These are phyloP conservation scores for Suncus etruscus DNA, from an alignment of 2,113 vertebrate species.

Conservation along the genomic window DNA sequence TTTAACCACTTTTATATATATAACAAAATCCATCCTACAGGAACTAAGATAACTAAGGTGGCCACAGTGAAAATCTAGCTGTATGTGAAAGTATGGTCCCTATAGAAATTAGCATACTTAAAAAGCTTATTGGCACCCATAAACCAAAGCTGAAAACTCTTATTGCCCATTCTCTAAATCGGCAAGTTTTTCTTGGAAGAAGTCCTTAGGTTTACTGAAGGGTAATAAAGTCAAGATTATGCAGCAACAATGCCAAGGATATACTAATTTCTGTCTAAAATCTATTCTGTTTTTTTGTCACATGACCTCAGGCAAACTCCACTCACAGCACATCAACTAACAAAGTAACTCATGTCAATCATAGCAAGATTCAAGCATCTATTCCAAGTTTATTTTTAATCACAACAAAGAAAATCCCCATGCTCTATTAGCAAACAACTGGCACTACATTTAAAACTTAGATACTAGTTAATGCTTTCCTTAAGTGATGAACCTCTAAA, in stretches of 20 bases:
- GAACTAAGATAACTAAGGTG: background rate
- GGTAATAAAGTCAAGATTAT: slow-evolving; percentile 26
- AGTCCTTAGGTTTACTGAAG: background rate
- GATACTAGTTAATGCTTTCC: slow-evolving; percentile 12
- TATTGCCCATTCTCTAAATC: background rate
- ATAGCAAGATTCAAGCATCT: background rate
- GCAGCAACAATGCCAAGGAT: slow-evolving; percentile 7
- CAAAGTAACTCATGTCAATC: slow-evolving; percentile 8
- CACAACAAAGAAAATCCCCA: background rate
- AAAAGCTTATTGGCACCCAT: background rate
- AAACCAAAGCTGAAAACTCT: background rate
- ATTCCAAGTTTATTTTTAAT: background rate
- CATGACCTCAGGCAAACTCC: slow-evolving; percentile 7
- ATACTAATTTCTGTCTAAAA: slow-evolving; percentile 47
- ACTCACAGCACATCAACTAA: background rate
- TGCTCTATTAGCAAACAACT: background rate
- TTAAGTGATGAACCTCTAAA: slow-evolving; percentile 40
- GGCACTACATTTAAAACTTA: background rate
- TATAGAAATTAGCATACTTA: background rate
- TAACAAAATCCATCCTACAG: background rate
- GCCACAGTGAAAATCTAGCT: background rate
- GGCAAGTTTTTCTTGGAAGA: slow-evolving; percentile 43
- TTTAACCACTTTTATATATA: background rate
- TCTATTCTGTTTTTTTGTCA: background rate
- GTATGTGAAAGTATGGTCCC: background rate